Conservation (phyloP, 2,797 vertebrate genomes). For the Denticeps clupeoides region DNA sequence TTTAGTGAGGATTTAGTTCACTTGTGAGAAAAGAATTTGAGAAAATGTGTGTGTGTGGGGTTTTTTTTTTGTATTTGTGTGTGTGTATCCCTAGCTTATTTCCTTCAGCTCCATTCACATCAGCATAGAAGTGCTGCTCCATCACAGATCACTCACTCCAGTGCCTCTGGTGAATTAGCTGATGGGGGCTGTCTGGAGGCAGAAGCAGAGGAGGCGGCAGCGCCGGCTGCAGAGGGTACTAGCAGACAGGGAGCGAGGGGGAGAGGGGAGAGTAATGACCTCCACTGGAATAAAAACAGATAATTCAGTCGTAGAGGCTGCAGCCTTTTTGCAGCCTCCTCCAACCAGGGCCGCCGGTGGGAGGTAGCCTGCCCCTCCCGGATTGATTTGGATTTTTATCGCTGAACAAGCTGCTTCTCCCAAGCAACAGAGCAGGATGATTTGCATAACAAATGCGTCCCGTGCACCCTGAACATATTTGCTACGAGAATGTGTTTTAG, state of each 20-base stretch:
- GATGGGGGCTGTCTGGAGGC: slow-evolving; percentile 16
- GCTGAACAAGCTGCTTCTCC: slow-evolving; percentile 43
- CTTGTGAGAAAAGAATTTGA: too few relatives aligned
- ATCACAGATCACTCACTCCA: too few relatives aligned
- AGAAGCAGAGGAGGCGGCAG: too few relatives aligned
- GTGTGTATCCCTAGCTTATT: slow-evolving; percentile 1
- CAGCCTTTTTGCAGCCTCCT: slow-evolving; percentile 13
- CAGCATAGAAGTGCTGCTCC: neutral
- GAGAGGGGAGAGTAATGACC: slow-evolving; percentile 2
- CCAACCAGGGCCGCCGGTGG: slow-evolving; percentile 6
- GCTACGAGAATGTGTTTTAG: too few relatives aligned
- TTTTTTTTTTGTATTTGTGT: slow-evolving; percentile 5
- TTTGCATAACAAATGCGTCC: too few relatives aligned
- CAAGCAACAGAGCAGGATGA: slow-evolving; percentile 24
- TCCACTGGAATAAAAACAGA: slow-evolving; percentile 13
- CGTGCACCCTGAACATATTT: too few relatives aligned
- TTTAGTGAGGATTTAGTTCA: too few relatives aligned
- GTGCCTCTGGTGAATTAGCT: slow-evolving; percentile 16
- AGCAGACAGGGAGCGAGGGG: too few relatives aligned
- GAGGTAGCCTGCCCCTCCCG: slow-evolving; percentile 17
- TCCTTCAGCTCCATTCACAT: slow-evolving; percentile 13
- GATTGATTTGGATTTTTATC: slow-evolving; percentile 59
- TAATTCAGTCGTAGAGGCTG: slow-evolving; percentile 5
- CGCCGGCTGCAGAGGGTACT: slow-evolving; percentile 3
- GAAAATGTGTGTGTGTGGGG: too few relatives aligned